Conservation (phyloP, 2,888 invertebrate species). For the Cerceris rybyensis region DNA sequence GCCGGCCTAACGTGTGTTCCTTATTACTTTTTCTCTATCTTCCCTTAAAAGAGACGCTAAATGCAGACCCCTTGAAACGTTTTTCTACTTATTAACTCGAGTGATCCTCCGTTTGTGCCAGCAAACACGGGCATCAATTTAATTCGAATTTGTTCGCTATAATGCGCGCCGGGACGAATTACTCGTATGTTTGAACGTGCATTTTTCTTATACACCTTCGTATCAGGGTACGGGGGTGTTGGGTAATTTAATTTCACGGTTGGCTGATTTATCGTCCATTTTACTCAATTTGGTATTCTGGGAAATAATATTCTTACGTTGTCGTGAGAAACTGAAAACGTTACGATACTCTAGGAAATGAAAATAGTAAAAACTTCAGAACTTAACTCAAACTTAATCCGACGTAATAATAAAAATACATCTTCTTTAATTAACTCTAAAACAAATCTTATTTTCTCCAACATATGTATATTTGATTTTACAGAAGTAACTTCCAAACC, state of each 20-base stretch:
- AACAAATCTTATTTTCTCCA: too few relatives aligned
- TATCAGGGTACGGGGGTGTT: not conserved
- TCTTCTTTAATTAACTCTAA: too few relatives aligned
- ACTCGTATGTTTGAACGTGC: too few relatives aligned
- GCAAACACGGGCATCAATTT: constrained; percentile 16
- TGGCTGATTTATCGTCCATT: not conserved
- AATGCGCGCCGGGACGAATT: not conserved
- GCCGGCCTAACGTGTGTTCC: constrained; percentile 49
- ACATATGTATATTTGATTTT: too few relatives aligned
- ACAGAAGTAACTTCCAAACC: too few relatives aligned
- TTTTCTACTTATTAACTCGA: constrained; percentile 56
- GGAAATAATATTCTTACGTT: too few relatives aligned
- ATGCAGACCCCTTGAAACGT: constrained; percentile 28
- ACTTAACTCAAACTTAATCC: too few relatives aligned
- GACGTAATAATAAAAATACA: too few relatives aligned
- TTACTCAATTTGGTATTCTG: too few relatives aligned
- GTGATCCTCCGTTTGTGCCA: constrained; percentile 27
- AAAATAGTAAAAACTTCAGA: too few relatives aligned
- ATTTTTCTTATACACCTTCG: constrained; percentile 4
- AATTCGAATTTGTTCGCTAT: constrained; percentile 5
- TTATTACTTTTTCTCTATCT: constrained; percentile 49
- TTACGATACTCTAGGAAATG: too few relatives aligned
- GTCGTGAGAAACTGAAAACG: too few relatives aligned
- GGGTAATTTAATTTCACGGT: constrained; percentile 2
- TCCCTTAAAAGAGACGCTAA: constrained; percentile 33